A percentile compares a stretch with the other conserved stretches of the same genome.
phyloP scores from a whole-genome alignment of 2,797 vertebrate genomes.

The Hipposideros larvatus region DNA sequence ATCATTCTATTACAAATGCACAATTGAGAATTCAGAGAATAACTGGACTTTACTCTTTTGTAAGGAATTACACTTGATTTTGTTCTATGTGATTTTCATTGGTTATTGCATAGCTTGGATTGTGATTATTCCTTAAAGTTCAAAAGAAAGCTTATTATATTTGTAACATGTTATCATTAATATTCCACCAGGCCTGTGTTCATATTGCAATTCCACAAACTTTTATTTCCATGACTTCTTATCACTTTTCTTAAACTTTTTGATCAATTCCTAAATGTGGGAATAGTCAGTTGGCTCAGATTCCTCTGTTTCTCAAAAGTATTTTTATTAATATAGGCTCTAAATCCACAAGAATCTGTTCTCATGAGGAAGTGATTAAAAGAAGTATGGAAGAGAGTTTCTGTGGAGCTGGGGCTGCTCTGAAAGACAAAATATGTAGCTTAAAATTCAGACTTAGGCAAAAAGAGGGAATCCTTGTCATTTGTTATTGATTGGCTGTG shows the following conservation, averaged over 20 bases:
- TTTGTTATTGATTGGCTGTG: conserved; percentile 49
- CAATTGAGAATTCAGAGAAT: background rate
- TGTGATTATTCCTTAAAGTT: conserved; percentile 34
- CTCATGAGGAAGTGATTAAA: conserved; percentile 43
- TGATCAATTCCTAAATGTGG: background rate
- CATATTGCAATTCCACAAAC: background rate
- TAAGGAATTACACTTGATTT: background rate
- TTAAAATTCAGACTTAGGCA: conserved; percentile 55
- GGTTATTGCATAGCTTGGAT: background rate
- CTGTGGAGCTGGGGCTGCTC: background rate
- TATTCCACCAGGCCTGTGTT: background rate
- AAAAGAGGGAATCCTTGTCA: conserved; percentile 10
- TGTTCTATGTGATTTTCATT: background rate
- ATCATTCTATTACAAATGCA: background rate
- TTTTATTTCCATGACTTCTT: conserved; percentile 34
- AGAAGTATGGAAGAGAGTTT: conserved; percentile 14
- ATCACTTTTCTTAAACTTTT: conserved; percentile 23
- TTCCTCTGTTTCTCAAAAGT: background rate
- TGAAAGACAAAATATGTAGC: background rate
- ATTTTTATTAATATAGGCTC: conserved; percentile 55
- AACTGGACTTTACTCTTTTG: background rate
- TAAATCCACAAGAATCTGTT: background rate
- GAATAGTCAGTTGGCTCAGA: conserved; percentile 24
- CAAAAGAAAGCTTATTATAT: background rate
- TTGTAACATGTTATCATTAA: background rate